A percentile compares a stretch with the other conserved stretches of the same genome.
phyloP scores from a whole-genome alignment of 2,888 invertebrate species.

The Aphidoletes aphidimyza region DNA sequence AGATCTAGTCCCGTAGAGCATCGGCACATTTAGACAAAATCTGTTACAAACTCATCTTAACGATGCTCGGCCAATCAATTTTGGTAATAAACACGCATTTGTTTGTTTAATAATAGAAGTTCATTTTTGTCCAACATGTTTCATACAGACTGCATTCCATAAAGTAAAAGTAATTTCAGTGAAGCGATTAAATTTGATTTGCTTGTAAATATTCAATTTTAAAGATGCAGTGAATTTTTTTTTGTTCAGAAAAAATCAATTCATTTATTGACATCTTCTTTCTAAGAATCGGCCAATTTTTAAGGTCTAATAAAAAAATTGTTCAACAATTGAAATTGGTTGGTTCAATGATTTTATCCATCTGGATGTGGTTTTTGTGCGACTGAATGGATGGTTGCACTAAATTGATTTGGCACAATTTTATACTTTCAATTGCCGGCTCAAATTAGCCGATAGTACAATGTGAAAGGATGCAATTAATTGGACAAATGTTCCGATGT shows the following conservation, averaged over 20 bases:
- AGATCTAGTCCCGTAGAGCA: too few relatives aligned
- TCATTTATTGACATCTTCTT: too few relatives aligned
- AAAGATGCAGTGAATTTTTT: neutral
- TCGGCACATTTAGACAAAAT: too few relatives aligned
- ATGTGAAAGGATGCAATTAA: constrained; percentile 46
- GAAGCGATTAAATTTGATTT: neutral
- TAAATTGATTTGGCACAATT: neutral
- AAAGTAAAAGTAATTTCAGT: neutral
- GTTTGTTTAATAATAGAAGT: too few relatives aligned
- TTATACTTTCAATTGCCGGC: constrained; percentile 11
- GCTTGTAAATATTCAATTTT: constrained; percentile 35
- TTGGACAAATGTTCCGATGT: constrained; percentile 42
- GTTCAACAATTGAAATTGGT: neutral
- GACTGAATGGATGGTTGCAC: too few relatives aligned
- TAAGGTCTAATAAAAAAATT: too few relatives aligned
- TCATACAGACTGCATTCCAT: neutral
- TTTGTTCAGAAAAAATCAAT: neutral
- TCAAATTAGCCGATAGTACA: neutral
- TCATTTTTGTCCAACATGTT: neutral
- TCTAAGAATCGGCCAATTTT: too few relatives aligned
- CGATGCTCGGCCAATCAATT: too few relatives aligned
- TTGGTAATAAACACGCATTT: too few relatives aligned
- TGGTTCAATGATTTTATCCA: neutral
- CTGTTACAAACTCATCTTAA: too few relatives aligned
- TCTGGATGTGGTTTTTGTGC: neutral